Evolutionary conservation across 2,888 invertebrate species (phyloP), one percentile per base, ranked within the genome.

Genomic region (Harmothoe impar): DNA sequence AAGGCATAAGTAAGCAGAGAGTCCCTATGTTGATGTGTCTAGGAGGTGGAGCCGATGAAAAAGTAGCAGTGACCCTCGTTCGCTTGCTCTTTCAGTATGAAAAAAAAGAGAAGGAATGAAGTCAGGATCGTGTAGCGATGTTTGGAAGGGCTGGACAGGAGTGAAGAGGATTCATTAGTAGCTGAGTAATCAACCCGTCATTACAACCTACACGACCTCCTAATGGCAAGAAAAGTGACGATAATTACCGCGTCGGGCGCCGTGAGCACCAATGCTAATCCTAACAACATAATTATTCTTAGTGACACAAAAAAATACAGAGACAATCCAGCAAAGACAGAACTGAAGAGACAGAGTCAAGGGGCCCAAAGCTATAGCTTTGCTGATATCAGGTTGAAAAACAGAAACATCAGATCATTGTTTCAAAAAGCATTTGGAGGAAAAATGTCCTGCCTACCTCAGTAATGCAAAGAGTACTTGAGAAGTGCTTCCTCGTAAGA

Each of bases 171-270:
- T 62, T 62, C 62, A 62, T 62, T 62, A 62, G 62, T 62, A 62
- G 62, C 62, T 62, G 62, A 62, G 62, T 62, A 62, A 62, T 62
- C 62, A 62, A n/a, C 23, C 62, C n/a, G 62, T n/a, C 62, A 62
- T 62, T 62, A 62, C 62, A n/a, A 62, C 62, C 23, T 62, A 62
- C 62, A 62, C 62, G 62, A 62, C 62, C 62, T 62, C 43, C n/a
- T 72, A 72, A 25, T 72, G 72, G 29, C 72, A 62, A 62, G 72
- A 72, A 72, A 72, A 72, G 72, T 72, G 72, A 25, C 72, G 72
- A 72, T 72, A 72, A 72, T 72, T 72, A 72, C 72, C 29, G 72
- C 29, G 29, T 29, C 5, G 29, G 29, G 31, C 29, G 72, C 31
- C 25, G 72, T 25, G n/a, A 23, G 20, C 72, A 15, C n/a, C 29